Evolutionary conservation across 2,113 vertebrate species (phyloP), one percentile per base, ranked within the genome.

Genomic region (Cololabis saira): DNA sequence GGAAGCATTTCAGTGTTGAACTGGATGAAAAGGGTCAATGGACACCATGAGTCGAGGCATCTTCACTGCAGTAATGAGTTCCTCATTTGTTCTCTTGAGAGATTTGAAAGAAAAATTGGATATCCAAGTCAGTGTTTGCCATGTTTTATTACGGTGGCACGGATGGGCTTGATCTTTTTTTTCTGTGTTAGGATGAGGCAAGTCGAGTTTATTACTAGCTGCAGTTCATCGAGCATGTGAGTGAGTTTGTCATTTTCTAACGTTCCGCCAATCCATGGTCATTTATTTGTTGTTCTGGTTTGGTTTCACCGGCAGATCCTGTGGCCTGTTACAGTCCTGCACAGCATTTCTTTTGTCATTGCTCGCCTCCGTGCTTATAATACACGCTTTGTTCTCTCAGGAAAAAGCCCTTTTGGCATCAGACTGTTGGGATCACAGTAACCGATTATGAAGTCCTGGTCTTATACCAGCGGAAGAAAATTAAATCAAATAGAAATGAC

Each of bases 31-130:
- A 63, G 82, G 80, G 80, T 87, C 86, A 85, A 68, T 40, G 37
- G 68, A 74, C 69, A 62, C 56, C 8, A 70, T 50, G 27, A 66
- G 61, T 62, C 4, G 22, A 77, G 57, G 60, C 70, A 18, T 80
- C 80, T 81, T 80, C 50, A 66, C 50, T 16, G 37, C 65, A 74
- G 79, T 85, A 85, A 83, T 81, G 77, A 87, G 67, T 85, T 88
- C 69, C 79, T 83, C 74, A 68, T 86, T 78, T 67, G 70, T 78
- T 59, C 87, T 78, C 83, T 40, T 59, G 87, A 87, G 90, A 88
- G 87, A 88, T 90, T 81, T 86, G 81, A 86, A 71, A 56, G 74
- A 76, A 70, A 80, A 82, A 89, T 71, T 88, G 59, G 84, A 89
- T 83, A 56, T 76, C 78, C 49, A 67, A 81, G 76, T 75, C 79